Evolutionary conservation across 1,140 invertebrate genomes (phyloP).

Genomic region (Nymphalis io): DNA sequence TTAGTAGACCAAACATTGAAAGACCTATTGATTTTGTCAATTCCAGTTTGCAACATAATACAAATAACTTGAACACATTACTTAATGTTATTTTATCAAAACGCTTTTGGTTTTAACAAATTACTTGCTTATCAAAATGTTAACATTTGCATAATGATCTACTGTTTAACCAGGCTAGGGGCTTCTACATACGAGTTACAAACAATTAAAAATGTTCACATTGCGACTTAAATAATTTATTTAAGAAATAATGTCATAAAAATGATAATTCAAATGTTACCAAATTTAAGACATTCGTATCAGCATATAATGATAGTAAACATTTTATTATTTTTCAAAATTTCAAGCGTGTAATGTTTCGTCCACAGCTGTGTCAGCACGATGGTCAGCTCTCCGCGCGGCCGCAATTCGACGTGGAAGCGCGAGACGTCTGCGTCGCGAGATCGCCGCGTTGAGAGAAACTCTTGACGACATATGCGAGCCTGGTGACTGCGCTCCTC

Average conservation of each 20-base stretch:
- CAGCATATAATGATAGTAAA: no score
- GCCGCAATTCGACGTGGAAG: conserved; percentile 67
- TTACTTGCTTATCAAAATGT: conserved; percentile 29
- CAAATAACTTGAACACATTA: neutral
- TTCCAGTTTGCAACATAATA: neutral
- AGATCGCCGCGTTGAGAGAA: conserved; percentile 71
- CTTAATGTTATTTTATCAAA: conserved; percentile 2
- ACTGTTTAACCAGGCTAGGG: conserved; percentile 27
- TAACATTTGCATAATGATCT: conserved; percentile 33
- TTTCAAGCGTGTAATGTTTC: neutral
- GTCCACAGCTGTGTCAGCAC: conserved; percentile 66
- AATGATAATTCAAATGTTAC: no score
- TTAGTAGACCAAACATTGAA: neutral
- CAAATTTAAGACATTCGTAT: no score
- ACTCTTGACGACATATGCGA: conserved; percentile 70
- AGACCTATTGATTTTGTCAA: no score
- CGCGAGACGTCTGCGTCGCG: conserved; percentile 70
- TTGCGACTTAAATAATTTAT: no score
- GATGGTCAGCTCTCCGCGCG: conserved; percentile 73
- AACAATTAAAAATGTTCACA: neutral
- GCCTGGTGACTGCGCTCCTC: conserved; percentile 64
- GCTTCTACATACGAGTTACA: neutral
- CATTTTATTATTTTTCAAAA: neutral
- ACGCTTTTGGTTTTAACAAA: conserved; percentile 8
- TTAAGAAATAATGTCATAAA: no score